phyloP scores from a whole-genome alignment of 2,888 invertebrate species.

The Cantharis nigra region DNA sequence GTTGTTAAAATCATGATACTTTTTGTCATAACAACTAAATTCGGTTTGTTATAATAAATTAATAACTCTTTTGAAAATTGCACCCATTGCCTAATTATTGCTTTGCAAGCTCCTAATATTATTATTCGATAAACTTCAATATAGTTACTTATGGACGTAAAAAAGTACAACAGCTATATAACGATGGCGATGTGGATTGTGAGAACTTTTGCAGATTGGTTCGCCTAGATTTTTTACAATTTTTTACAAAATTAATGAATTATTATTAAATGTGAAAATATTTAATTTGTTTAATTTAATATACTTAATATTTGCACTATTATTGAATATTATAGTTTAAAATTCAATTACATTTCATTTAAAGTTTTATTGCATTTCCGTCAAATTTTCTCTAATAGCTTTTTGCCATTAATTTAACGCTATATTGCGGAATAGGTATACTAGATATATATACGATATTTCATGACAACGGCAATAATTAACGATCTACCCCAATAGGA shows the following conservation, averaged over 20 bases:
- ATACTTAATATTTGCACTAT: not conserved
- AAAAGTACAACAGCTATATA: not conserved
- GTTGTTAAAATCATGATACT: no score
- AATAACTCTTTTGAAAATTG: no score
- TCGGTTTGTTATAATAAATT: no score
- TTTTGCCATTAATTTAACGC: not conserved
- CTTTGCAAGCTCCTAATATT: no score
- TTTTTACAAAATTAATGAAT: not conserved
- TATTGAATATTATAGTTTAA: not conserved
- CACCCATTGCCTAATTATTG: no score
- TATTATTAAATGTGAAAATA: not conserved
- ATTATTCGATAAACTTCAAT: not conserved
- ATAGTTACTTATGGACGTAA: not conserved
- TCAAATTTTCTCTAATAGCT: not conserved
- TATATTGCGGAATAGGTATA: not conserved
- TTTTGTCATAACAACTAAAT: no score
- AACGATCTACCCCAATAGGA: not conserved
- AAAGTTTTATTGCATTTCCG: not conserved
- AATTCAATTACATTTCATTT: not conserved
- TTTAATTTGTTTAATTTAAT: not conserved
- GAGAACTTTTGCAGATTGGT: not conserved
- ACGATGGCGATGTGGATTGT: not conserved
- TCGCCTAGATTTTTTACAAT: not conserved
- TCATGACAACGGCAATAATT: not conserved
- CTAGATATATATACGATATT: not conserved